Evolutionary conservation across 2,113 vertebrate species (phyloP).

Genomic region (Erinaceus europaeus): DNA sequence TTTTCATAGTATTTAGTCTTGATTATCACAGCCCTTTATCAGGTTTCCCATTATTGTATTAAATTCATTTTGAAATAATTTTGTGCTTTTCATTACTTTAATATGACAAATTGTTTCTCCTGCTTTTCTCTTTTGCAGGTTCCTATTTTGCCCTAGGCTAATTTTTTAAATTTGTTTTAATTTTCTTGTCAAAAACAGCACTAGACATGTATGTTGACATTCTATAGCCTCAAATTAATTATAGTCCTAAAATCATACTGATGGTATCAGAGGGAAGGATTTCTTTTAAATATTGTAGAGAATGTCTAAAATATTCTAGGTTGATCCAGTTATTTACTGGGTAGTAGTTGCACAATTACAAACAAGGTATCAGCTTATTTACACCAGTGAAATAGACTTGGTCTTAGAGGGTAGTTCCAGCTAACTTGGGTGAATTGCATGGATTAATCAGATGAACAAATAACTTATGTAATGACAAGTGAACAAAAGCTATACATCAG

Average conservation of each 20-base stretch:
- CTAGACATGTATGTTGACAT: not conserved
- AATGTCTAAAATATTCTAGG: not conserved
- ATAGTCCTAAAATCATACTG: not conserved
- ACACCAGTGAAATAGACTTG: not conserved
- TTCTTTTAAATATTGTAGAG: not conserved
- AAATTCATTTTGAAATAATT: constrained; percentile 21
- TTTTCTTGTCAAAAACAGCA: constrained; percentile 7
- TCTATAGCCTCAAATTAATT: not conserved
- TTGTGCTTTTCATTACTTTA: not conserved
- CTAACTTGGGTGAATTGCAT: not conserved
- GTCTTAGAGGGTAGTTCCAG: not conserved
- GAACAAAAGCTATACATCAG: not conserved
- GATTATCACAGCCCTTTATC: not conserved
- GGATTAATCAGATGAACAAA: not conserved
- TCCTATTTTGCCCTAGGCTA: not conserved
- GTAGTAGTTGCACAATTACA: not conserved
- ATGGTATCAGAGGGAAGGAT: not conserved
- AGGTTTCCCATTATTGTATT: not conserved
- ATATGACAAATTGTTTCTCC: not conserved
- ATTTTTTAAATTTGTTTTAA: not conserved
- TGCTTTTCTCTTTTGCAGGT: not conserved
- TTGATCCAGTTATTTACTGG: not conserved
- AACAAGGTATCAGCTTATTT: not conserved
- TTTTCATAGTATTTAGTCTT: not conserved
- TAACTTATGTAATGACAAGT: not conserved